Conservation (phyloP, 2,888 invertebrate species). For the Schizotus pectinicornis region DNA sequence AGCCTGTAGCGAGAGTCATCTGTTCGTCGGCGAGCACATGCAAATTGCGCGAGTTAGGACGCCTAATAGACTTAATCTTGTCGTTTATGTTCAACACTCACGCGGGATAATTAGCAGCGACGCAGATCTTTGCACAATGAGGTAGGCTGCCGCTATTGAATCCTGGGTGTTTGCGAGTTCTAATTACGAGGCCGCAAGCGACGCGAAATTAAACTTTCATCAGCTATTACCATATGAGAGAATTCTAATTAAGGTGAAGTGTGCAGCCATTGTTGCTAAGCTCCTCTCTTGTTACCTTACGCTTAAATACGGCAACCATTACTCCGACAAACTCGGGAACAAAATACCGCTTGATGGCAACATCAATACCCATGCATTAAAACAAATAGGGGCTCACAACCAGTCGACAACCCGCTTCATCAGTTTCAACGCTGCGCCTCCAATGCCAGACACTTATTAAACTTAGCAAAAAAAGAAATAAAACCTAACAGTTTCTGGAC, state of each 20-base stretch:
- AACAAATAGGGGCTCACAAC: too few species aligned
- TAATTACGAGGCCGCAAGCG: conserved; percentile 60
- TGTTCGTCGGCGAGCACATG: conserved; percentile 49
- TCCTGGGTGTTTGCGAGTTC: conserved; percentile 56
- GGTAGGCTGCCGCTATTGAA: conserved; percentile 53
- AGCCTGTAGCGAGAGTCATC: conserved; percentile 37
- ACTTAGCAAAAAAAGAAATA: too few species aligned
- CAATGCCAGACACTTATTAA: too few species aligned
- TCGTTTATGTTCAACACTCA: conserved; percentile 60
- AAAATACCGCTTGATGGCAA: conserved; percentile 28
- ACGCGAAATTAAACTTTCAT: conserved; percentile 61
- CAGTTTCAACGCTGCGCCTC: too few species aligned
- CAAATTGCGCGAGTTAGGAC: conserved; percentile 59
- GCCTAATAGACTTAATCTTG: conserved; percentile 61
- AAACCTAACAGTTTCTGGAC: too few species aligned
- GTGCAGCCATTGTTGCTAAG: conserved; percentile 51
- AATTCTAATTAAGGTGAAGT: conserved; percentile 59
- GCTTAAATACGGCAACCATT: conserved; percentile 19
- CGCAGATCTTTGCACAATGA: conserved; percentile 54
- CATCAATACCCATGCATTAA: conserved; percentile 22
- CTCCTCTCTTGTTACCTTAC: conserved; percentile 32
- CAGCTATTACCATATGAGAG: conserved; percentile 60
- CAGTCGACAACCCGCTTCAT: too few species aligned
- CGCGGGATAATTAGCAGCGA: conserved; percentile 58
- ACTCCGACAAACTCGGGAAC: conserved; percentile 22